Conservation (phyloP, 2,888 invertebrate genomes). For the Hypomecis punctinalis region DNA sequence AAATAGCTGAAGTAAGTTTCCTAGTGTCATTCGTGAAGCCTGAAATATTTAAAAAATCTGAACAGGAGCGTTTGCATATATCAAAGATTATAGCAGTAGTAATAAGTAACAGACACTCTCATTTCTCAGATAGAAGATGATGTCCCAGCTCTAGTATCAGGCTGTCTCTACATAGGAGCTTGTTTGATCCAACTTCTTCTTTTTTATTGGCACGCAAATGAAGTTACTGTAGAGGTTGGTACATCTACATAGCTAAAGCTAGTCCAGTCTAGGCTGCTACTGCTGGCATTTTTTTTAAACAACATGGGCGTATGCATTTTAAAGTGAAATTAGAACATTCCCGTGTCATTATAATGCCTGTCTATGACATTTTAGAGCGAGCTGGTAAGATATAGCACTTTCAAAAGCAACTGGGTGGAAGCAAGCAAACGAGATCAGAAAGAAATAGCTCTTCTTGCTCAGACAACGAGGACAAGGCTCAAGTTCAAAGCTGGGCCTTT, state of each 20-base stretch:
- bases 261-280: neutral
- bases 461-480: conserved; percentile 54
- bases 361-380: conserved; percentile 52
- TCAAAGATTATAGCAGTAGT: too few species aligned
- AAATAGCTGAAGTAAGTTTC: conserved; percentile 60
- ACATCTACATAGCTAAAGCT: neutral
- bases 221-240: conserved; percentile 64
- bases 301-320: too few species aligned
- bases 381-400: conserved; percentile 60
- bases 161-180: conserved; percentile 56
- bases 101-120: neutral
- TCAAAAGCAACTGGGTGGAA: conserved; percentile 62
- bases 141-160: conserved; percentile 52
- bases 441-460: conserved; percentile 56
- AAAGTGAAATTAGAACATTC: neutral
- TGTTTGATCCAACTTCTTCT: conserved; percentile 64
- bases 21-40: neutral
- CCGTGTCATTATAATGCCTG: neutral
- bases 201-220: conserved; percentile 71
- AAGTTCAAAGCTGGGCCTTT: conserved; percentile 68
- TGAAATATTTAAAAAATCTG: too few species aligned
- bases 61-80: too few species aligned
- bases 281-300: too few species aligned
- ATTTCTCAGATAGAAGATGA: conserved; percentile 60
- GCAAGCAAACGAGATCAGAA: conserved; percentile 47